A percentile compares a stretch with the other conserved stretches of the same genome.
These are phyloP conservation scores for Cantharis flavilabris DNA, from an alignment of 2,888 invertebrate genomes.

Conservation along the genomic window DNA sequence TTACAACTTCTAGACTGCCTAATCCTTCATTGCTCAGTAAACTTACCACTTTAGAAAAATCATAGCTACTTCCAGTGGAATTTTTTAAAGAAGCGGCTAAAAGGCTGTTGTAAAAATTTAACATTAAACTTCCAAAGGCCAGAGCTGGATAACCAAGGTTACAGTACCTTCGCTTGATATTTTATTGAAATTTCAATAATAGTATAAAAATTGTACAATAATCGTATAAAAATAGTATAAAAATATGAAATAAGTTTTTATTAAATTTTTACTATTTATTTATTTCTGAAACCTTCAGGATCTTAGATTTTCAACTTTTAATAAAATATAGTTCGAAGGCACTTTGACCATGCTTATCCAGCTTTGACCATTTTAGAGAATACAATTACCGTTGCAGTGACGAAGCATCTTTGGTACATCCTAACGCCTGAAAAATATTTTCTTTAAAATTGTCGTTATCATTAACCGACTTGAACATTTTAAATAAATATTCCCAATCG, in stretches of 20 bases:
- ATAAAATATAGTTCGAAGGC: too few relatives aligned
- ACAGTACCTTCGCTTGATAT: too few relatives aligned
- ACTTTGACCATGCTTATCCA: too few relatives aligned
- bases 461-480: conserved; percentile 43
- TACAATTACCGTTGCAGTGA: conserved; percentile 13
- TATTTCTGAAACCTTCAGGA: too few relatives aligned
- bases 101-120: not conserved
- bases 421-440: conserved; percentile 27
- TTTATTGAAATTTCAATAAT: too few relatives aligned
- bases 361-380: too few relatives aligned
- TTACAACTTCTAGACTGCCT: conserved; percentile 2
- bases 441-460: conserved; percentile 1
- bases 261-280: too few relatives aligned
- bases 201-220: too few relatives aligned
- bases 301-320: too few relatives aligned
- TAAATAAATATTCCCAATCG: conserved; percentile 68
- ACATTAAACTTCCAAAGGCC: not conserved
- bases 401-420: conserved; percentile 20
- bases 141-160: too few relatives aligned
- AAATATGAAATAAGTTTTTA: too few relatives aligned
- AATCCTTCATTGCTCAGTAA: conserved; percentile 11
- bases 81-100: not conserved
- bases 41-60: not conserved
- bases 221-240: too few relatives aligned
- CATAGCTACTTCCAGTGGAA: not conserved